phyloP scores from a whole-genome alignment of 2,113 vertebrate genomes.

The Danionella cerebrum region DNA sequence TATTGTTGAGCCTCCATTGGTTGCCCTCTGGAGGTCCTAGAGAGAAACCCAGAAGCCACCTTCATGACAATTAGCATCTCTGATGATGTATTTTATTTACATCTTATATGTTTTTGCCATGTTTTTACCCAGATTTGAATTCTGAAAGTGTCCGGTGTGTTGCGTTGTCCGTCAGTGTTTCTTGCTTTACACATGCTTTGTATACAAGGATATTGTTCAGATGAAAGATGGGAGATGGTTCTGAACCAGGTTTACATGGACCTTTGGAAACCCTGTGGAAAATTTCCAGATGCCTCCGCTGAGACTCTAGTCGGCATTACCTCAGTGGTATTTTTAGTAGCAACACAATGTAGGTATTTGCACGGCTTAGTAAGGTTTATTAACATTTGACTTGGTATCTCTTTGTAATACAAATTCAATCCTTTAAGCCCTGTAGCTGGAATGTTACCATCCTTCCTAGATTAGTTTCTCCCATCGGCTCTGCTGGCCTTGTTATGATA shows the following conservation, averaged over 20 bases:
- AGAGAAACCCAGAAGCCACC: too few relatives aligned
- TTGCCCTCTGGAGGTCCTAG: too few relatives aligned
- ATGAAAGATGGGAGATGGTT: too few relatives aligned
- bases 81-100: too few relatives aligned
- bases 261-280: constrained; percentile 22
- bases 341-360: constrained; percentile 13
- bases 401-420: constrained; percentile 38
- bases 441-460: constrained; percentile 14
- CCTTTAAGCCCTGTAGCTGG: constrained; percentile 25
- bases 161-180: too few relatives aligned
- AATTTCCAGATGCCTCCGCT: constrained; percentile 17
- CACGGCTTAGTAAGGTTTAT: constrained; percentile 28
- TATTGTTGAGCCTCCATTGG: too few relatives aligned
- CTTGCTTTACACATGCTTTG: background rate
- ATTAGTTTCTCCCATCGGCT: constrained; percentile 32
- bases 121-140: too few relatives aligned
- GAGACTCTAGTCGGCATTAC: constrained; percentile 1
- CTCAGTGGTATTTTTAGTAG: constrained; percentile 26
- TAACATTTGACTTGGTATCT: constrained; percentile 33
- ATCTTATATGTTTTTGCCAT: too few relatives aligned
- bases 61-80: too few relatives aligned
- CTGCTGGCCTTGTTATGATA: constrained; percentile 29
- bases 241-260: constrained; percentile 20
- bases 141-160: too few relatives aligned
- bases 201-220: too few relatives aligned